Percentiles rank a stretch among this genome's conserved stretches.
phyloP scores from a whole-genome alignment of 1,140 invertebrate species.

The Hydropsyche tenuis region DNA sequence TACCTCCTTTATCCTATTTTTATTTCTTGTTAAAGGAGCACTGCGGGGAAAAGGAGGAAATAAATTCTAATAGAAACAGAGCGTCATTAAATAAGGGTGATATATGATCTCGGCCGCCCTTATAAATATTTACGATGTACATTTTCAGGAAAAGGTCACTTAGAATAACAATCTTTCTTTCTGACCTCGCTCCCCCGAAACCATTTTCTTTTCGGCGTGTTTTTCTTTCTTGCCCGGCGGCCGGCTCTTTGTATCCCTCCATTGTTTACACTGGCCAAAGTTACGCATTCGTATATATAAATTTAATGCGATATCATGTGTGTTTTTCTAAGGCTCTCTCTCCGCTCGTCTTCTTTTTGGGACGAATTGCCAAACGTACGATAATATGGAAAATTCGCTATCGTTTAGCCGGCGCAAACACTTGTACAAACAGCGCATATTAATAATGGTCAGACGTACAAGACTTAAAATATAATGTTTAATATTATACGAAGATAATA shows the following conservation, averaged over 20 bases:
- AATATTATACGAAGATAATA: no score
- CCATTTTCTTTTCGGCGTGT: background rate
- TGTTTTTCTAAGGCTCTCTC: conserved; percentile 30
- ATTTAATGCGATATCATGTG: background rate
- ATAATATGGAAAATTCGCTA: conserved; percentile 37
- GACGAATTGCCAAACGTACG: conserved; percentile 47
- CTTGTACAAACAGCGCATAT: conserved; percentile 16
- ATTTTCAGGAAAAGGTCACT: conserved; percentile 49
- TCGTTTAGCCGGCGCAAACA: background rate
- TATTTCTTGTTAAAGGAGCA: conserved; percentile 7
- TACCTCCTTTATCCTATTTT: conserved; percentile 10
- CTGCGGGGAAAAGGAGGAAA: conserved; percentile 17
- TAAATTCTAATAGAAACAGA: conserved; percentile 49
- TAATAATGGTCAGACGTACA: no score
- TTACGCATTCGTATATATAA: background rate
- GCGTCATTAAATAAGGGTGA: conserved; percentile 47
- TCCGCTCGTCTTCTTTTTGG: conserved; percentile 31
- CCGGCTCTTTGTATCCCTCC: conserved; percentile 8
- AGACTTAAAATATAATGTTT: no score
- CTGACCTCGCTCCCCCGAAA: background rate
- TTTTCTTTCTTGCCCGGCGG: conserved; percentile 39
- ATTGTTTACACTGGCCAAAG: conserved; percentile 46
- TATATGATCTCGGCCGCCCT: conserved; percentile 45
- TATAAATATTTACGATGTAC: conserved; percentile 50
- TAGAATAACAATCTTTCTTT: conserved; percentile 45